Evolutionary conservation across 92 coral and sea anemone genomes (phyloP), one percentile per base, ranked within the genome.

Genomic region (Paragorgia papillata): DNA sequence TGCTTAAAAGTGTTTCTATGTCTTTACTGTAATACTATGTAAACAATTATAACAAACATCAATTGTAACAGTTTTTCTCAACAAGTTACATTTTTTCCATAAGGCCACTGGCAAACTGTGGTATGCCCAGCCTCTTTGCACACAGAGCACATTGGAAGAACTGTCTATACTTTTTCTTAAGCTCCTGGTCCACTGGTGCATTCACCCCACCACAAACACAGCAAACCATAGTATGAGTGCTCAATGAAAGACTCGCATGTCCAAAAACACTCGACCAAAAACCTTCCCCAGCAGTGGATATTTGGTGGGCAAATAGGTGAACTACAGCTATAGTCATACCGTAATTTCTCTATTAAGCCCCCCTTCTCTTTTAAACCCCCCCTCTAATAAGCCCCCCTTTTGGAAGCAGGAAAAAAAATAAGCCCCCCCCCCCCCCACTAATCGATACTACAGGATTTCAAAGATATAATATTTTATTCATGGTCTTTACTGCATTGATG

Each of bases 131-230:
- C 67, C 40, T 31, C 43, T 27, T 79, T 77, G 66, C 86, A 82
- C 13, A 30, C 66, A 20, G 35, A 43, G 40, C 86, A 82, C 48
- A 82, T 54, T 20, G 75, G 86, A 46, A 82, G 86, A 35, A 81
- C 85, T 28, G 85, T 73, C 66, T 81, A 28, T 28, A 81, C 51
- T 59, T 57, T 57, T 81, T 81, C 85, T 70, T 71, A 20, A 61
- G 65, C 15, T 81, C 85, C 41, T 56, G 62, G 64, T 48, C 76
- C 9, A 59, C 41, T 41, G 39, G 21, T 28, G 81, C 73, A 39
- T 76, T 66, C 67, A 24, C 81, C 35, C 53, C 81, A 18, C 64
- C 81, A 82, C 86, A 82, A 27, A 44, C 21, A 25, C 64, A 39
- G 51, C 81, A 82, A 66, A 29, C 81, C 85, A 41, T 74, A 82